Evolutionary conservation across 2,113 vertebrate species (phyloP), one percentile per base, ranked within the genome.

Genomic region (Gnathonemus longibarbis): DNA sequence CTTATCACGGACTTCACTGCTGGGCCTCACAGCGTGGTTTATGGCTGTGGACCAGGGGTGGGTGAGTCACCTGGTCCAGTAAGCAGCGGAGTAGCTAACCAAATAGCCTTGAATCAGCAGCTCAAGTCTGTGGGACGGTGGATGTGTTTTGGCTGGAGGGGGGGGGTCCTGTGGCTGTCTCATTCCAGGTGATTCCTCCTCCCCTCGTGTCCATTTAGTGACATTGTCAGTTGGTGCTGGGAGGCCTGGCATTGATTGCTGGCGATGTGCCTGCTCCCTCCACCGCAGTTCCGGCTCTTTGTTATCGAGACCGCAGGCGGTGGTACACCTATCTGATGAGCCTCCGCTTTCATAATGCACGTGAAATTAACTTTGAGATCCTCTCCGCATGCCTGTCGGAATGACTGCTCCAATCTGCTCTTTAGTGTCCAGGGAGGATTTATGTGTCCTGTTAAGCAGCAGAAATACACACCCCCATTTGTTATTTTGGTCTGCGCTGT

Each of bases 291-390:
- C 46, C 24, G 46, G 10, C 27, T 48, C 49, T 50, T 27, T 35
- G 85, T 87, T 31, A 87, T 87, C 49, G 9, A 31, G 49, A 31
- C 85, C 9, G 27, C 48, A 31, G 17, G 50, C 2, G 13, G 9
- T n/a, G 13, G n/a, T 2, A 7, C 17, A 27, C n/a, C 49, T 87
- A 35, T 87, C 85, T 87, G 85, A 52, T 52, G 85, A 87, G 50
- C 31, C 85, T 56, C 49, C 9, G 49, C n/a, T 52, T 56, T 31
- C 48, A 56, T 87, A 53, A 35, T 87, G 48, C 48, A 5, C 31
- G 49, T 53, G 48, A 87, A 87, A 87, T 87, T 52, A 87, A 53
- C 85, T 35, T 48, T 87, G 85, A 87, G 50, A 52, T 50, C 31
- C 50, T 87, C 85, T 31, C 48, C 50, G 27, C 15, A 15, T 87